Conservation (phyloP, 2,797 vertebrate genomes). For the Peromyscus attwateri region DNA sequence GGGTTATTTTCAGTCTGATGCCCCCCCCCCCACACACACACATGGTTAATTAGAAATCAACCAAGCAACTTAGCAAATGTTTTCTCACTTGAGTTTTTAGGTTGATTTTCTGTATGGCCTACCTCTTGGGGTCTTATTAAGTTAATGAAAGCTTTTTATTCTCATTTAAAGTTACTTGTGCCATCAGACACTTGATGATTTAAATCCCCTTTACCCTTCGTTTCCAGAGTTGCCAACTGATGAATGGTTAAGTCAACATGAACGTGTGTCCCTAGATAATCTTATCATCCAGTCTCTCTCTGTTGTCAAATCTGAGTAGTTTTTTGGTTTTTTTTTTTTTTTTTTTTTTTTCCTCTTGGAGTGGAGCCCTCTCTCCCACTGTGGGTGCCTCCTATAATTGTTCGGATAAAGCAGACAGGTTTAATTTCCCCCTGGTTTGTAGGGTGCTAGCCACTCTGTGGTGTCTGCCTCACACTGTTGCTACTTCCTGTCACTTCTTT, state of each 20-base stretch:
- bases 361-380: background rate
- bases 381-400: too few relatives aligned
- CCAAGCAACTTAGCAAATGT: background rate
- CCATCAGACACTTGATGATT: background rate
- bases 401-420: background rate
- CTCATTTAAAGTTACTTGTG: slow-evolving; percentile 1
- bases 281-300: background rate
- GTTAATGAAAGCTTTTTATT: background rate
- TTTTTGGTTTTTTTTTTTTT: background rate
- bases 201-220: background rate
- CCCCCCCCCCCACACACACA: background rate
- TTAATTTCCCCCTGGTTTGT: background rate
- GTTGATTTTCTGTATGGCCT: slow-evolving; percentile 14
- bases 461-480: background rate
- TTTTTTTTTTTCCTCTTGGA: background rate
- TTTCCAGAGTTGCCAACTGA: background rate
- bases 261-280: background rate
- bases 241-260: background rate
- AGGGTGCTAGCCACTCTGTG: background rate
- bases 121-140: background rate
- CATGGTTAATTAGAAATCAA: background rate
- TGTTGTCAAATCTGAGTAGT: background rate
- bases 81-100: slow-evolving; percentile 21
- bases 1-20: background rate
- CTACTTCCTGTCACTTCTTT: background rate